phyloP scores from a whole-genome alignment of 37 sponge, comb jelly and placozoan species.

The Hormiphora californensis region DNA sequence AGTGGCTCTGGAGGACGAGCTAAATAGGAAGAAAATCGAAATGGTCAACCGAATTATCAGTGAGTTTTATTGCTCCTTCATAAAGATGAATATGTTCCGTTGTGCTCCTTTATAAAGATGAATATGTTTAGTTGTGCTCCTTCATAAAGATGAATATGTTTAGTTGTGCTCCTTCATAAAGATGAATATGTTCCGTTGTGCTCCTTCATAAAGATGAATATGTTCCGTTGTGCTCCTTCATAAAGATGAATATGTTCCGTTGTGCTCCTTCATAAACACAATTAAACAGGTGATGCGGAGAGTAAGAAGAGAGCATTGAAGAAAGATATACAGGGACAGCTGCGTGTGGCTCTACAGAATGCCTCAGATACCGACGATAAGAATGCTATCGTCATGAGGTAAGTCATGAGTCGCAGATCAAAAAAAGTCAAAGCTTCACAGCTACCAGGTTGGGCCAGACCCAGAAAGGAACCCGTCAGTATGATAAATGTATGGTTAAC shows the following conservation, averaged over 20 bases:
- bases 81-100: not conserved
- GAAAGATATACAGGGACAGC: not conserved
- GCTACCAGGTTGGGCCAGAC: too few species aligned
- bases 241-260: not conserved
- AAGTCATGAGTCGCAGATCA: too few species aligned
- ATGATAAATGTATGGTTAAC: too few species aligned
- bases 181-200: not conserved
- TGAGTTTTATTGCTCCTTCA: not conserved
- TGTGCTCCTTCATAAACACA: not conserved
- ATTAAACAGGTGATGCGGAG: not conserved
- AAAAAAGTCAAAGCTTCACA: too few species aligned
- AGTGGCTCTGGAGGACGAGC: not conserved
- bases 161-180: not conserved
- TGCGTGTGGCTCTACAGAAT: not conserved
- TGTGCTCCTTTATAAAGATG: not conserved
- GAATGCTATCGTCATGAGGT: not conserved
- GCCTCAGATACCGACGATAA: not conserved
- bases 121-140: not conserved
- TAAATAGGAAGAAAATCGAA: not conserved
- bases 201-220: not conserved
- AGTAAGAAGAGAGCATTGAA: not conserved
- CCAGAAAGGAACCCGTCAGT: too few species aligned
- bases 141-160: not conserved
- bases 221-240: not conserved
- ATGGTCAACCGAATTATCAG: not conserved